phyloP scores from a whole-genome alignment of 2,113 vertebrate genomes.

The Canis aureus region DNA sequence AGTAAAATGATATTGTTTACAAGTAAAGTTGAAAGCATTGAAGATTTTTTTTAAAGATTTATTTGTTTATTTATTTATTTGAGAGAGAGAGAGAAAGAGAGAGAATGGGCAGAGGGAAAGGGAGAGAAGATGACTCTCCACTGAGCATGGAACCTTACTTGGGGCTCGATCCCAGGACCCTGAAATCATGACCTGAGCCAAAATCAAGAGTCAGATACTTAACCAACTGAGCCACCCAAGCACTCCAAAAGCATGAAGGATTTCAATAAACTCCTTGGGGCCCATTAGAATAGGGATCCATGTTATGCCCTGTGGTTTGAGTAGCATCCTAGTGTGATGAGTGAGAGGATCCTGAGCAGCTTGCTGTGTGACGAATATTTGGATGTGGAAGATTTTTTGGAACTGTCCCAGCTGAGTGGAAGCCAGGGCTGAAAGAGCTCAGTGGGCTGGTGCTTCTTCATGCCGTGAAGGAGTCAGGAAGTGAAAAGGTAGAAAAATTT shows the following conservation, averaged over 20 bases:
- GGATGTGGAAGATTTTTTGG: background rate
- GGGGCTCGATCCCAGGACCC: background rate
- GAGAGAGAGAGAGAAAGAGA: too few species aligned
- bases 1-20: constrained; percentile 58
- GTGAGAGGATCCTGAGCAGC: background rate
- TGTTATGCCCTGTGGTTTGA: background rate
- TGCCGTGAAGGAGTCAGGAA: background rate
- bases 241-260: background rate
- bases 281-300: constrained; percentile 44
- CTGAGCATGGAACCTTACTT: background rate
- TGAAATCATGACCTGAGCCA: background rate
- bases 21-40: constrained; percentile 39
- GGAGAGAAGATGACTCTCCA: background rate
- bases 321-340: background rate
- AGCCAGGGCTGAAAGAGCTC: background rate
- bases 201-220: background rate
- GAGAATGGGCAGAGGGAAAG: background rate
- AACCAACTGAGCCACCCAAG: background rate
- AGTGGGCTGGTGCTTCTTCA: background rate
- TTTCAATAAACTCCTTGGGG: constrained; percentile 56
- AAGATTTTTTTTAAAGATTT: background rate
- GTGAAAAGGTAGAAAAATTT: background rate
- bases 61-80: background rate
- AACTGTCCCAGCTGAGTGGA: background rate
- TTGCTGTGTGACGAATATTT: background rate